Base-by-base conservation (phyloP, 2,888 invertebrate genomes). In the Philaethria dido region DNA sequence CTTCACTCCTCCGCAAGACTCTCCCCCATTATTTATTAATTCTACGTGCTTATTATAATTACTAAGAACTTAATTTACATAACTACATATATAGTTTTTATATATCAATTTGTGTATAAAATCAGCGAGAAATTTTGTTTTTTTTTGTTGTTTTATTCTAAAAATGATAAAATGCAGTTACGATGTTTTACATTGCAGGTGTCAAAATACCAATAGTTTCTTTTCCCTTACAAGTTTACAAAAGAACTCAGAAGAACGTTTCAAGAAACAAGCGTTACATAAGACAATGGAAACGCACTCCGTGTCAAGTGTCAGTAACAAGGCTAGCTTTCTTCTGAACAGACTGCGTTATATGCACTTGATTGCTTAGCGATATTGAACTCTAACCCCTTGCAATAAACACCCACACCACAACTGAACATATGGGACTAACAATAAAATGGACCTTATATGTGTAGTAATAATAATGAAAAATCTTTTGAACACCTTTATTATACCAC, bases 261-360 rank as follows among this genome's bases (percentile, higher is more conserved):
- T 6, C 2, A 22, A 9, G 48, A 39, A 16, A 69, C 71, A 29
- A 20, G 61, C 77, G 77, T 77, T 68, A 33, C 75, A 73, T 75
- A 8, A 2, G 62, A 84, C 82, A 88, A 84, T 82, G 89, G 77
- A 82, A 74, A 80, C 81, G 48, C 70, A 66, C 79, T 69, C 73
- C 75, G 86, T 88, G 81, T 90, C 90, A 84, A 90, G 89, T 91
- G 80, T 89, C 89, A 86, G 82, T 77, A 85, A 90, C 89, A 90
- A 88, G 83, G 83, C 81, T 69, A 77, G 85, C 89, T 86, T 87
- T 90, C 88, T 87, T 89, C 82, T 66, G 69, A 81, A 86, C 82
- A 87, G 83, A 79, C 80, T 75, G 80, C 84, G 79, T 83, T 87
- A 82, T 84, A 65, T 74, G 50, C 50, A 63, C 71, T 62, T 68